Base-by-base conservation (phyloP, 2,797 vertebrate genomes). In the Chelmon rostratus region DNA sequence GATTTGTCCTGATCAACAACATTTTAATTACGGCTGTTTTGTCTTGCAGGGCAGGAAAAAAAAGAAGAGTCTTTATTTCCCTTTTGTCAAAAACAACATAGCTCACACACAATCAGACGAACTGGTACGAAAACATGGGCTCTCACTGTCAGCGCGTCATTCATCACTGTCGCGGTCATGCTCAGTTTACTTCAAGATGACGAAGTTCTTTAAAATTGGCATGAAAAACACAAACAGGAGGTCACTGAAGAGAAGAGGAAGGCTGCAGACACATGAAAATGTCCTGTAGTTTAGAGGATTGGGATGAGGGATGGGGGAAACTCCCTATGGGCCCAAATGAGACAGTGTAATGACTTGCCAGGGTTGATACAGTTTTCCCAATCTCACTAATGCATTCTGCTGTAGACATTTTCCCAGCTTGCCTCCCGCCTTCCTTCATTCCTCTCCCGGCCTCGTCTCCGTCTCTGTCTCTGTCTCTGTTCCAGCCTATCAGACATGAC, bases 401-500 rank as follows among this genome's bases (percentile, higher is more conserved):
- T 92, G 90, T 88, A 88, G 87, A 93, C 85, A 73, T 93, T 93
- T 92, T 86, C 83, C 84, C 88, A 88, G 86, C 90, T 84, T 83
- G 75, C 87, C 87, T 88, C 83, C 84, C 87, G 78, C 79, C 86
- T 66, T 87, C 81, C 73, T 73, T 61, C 88, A 76, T 56, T 74
- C 84, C 85, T 81, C 76, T 85, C 78, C 73, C 85, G 66, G 88
- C 87, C 87, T 90, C 76, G 5, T 86, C 90, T 86, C 88, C 77
- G 73, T 87, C 93, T 89, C 91, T 86, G 91, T 87, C 93, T 89
- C 91, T 86, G 91, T 90, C 88, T 94, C 90, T 93, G 94, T 92
- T 93, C 91, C 93, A 94, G 92, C 91, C 94, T 94, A 95, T 95
- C 92, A 95, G 94, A 95, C 95, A 94, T 94, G 94, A 95, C 94